Evolutionary conservation across 2,888 invertebrate species (phyloP).

Genomic region (Phoronis australis): DNA sequence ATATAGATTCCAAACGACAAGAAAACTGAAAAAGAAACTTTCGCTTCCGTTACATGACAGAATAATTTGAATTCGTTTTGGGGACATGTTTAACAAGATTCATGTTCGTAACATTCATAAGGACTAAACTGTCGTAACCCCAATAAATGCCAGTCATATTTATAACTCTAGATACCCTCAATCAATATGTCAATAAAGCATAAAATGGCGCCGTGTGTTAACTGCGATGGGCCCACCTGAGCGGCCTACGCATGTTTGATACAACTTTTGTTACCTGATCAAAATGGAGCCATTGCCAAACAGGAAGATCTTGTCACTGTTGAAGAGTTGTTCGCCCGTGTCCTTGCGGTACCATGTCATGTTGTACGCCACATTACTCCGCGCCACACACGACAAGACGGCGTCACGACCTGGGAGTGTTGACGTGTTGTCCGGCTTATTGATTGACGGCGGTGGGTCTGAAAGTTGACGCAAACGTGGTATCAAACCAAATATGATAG

Average conservation of each 20-base stretch:
- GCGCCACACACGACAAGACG: conserved; percentile 51
- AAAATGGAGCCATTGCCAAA: conserved; percentile 51
- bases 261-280: conserved; percentile 37
- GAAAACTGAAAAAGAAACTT: too few species aligned
- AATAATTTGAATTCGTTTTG: too few species aligned
- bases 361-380: conserved; percentile 50
- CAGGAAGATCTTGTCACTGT: conserved; percentile 25
- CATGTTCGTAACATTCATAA: too few species aligned
- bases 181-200: background rate
- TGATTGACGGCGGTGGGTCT: conserved; percentile 57
- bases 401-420: conserved; percentile 51
- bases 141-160: background rate
- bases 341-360: conserved; percentile 49
- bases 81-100: too few species aligned
- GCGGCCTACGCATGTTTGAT: too few species aligned
- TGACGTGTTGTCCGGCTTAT: conserved; percentile 51
- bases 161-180: background rate
- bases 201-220: too few species aligned
- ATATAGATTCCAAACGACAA: too few species aligned
- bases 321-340: conserved; percentile 15
- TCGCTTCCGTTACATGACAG: too few species aligned
- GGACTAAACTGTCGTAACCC: too few species aligned
- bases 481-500: too few species aligned
- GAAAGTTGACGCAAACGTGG: too few species aligned
- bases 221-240: too few species aligned